Evolutionary conservation across 92 coral and sea anemone species (phyloP).

Genomic region (Zoanthus solanderi): DNA sequence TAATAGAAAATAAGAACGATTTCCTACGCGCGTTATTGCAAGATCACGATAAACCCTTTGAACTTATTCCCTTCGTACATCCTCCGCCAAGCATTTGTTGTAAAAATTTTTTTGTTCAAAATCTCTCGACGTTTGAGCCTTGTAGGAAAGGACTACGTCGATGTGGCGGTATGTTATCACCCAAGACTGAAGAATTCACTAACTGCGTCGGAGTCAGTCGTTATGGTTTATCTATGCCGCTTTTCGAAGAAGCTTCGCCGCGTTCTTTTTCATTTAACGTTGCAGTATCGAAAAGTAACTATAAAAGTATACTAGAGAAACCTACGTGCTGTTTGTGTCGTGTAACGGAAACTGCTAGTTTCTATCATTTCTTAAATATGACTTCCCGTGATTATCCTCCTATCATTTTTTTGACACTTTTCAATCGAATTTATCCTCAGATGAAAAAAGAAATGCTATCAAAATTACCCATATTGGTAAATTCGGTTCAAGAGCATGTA

Average conservation of each 20-base stretch:
- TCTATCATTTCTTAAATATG: background rate
- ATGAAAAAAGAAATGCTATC: background rate
- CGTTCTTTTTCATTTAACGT: background rate
- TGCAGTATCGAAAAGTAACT: background rate
- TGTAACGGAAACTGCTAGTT: background rate
- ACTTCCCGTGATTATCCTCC: background rate
- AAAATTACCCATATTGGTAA: background rate
- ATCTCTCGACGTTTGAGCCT: background rate
- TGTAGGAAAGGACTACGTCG: background rate
- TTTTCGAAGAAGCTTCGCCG: background rate
- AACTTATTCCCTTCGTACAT: background rate
- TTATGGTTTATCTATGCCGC: background rate
- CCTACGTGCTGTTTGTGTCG: background rate
- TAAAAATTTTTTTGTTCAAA: no score
- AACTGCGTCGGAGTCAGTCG: background rate
- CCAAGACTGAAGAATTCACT: background rate
- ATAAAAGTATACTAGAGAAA: background rate
- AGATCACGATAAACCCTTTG: background rate
- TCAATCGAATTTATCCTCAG: background rate
- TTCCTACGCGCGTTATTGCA: background rate
- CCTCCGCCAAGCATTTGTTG: background rate
- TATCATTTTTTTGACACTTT: background rate
- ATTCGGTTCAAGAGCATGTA: background rate
- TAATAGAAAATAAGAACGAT: background rate
- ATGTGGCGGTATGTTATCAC: background rate